A percentile compares a stretch with the other conserved stretches of the same genome.
phyloP scores from a whole-genome alignment of 2,888 invertebrate species.

The Netelia virgata region DNA sequence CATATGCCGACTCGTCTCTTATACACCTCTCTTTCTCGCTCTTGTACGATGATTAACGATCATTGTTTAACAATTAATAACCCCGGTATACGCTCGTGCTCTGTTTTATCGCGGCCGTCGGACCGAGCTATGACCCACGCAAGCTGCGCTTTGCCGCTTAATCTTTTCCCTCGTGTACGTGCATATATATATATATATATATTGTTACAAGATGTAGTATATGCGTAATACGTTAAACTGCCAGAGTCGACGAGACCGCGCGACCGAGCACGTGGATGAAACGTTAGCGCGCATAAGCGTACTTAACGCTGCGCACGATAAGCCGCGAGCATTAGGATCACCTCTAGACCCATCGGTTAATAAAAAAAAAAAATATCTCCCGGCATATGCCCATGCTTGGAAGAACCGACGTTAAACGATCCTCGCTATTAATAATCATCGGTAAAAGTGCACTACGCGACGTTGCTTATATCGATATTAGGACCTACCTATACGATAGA shows the following conservation, averaged over 20 bases:
- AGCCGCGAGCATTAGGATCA: constrained; percentile 58
- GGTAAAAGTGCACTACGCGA: constrained; percentile 24
- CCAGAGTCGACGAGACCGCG: constrained; percentile 47
- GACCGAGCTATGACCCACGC: constrained; percentile 39
- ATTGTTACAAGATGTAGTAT: not conserved
- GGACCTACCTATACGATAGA: constrained; percentile 22
- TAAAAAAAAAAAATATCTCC: not conserved
- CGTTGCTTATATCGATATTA: constrained; percentile 47
- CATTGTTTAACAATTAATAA: constrained; percentile 73
- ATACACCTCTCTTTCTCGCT: constrained; percentile 47
- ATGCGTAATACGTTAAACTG: constrained; percentile 57
- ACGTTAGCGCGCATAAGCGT: constrained; percentile 27
- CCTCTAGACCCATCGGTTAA: constrained; percentile 41
- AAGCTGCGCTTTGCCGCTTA: constrained; percentile 47
- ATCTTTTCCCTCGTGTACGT: constrained; percentile 54
- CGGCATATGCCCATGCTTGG: not conserved
- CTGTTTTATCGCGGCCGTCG: constrained; percentile 56
- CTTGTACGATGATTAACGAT: constrained; percentile 70
- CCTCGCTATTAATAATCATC: constrained; percentile 42
- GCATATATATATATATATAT: constrained; percentile 4
- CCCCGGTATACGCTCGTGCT: constrained; percentile 30
- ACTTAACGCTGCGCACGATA: constrained; percentile 57
- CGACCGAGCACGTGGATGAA: constrained; percentile 48
- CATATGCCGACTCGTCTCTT: constrained; percentile 15
- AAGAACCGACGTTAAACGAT: constrained; percentile 50